phyloP scores from a whole-genome alignment of 2,113 vertebrate species.

The Mus pahari region DNA sequence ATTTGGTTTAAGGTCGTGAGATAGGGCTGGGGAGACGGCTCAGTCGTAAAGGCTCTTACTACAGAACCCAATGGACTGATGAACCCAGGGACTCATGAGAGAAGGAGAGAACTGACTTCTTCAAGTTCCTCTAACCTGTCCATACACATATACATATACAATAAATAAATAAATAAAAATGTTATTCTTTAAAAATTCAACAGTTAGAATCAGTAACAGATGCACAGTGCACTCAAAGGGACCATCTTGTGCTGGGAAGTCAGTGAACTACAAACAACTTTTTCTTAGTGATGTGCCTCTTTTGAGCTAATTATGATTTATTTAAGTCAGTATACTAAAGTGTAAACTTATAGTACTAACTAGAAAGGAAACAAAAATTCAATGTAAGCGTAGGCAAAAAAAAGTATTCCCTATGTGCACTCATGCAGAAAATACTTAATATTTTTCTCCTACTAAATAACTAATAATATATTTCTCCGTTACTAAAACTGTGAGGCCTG shows the following conservation, averaged over 20 bases:
- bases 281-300: not conserved
- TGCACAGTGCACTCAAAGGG: rapidly evolving
- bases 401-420: not conserved
- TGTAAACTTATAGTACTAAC: not conserved
- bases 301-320: not conserved
- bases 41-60: not conserved
- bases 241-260: not conserved
- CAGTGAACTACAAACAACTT: not conserved
- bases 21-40: not conserved
- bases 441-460: not conserved
- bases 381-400: not conserved
- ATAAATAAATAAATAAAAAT: not conserved
- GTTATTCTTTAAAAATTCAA: not conserved
- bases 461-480: not conserved
- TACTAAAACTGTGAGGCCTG: not conserved
- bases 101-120: not conserved
- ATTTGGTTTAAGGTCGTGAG: not conserved
- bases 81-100: not conserved
- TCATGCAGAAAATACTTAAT: not conserved
- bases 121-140: not conserved
- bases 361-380: not conserved
- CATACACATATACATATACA: not conserved
- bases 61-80: no score
- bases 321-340: conserved; percentile 2
- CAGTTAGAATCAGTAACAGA: not conserved